phyloP scores from a whole-genome alignment of 35 echinoderm and acorn worm species.

The Ophioderma brevispina region DNA sequence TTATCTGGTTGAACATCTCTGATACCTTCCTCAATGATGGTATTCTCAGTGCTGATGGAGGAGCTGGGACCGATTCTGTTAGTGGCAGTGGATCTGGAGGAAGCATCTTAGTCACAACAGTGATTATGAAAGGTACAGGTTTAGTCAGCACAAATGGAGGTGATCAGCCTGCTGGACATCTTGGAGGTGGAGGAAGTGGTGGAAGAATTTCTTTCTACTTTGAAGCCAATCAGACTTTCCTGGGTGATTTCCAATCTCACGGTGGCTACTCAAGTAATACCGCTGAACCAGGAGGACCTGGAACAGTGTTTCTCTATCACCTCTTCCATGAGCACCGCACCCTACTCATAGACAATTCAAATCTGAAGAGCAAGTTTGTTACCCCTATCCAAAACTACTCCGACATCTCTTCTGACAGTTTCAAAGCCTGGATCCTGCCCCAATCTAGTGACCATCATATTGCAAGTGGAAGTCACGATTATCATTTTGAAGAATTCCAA shows the following conservation, averaged over 20 bases:
- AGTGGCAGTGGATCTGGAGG: constrained; percentile 82
- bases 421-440: constrained; percentile 91
- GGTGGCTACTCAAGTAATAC: constrained; percentile 39
- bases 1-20: constrained; percentile 73
- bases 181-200: constrained; percentile 68
- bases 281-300: constrained; percentile 63
- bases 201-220: constrained; percentile 87
- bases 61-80: neutral
- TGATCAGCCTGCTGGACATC: neutral
- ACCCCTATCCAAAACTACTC: constrained; percentile 26
- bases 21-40: constrained; percentile 69
- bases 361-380: constrained; percentile 41
- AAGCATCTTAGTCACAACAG: constrained; percentile 53
- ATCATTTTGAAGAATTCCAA: constrained; percentile 93
- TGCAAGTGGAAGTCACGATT: constrained; percentile 73
- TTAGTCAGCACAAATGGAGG: constrained; percentile 69
- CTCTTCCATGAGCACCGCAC: constrained; percentile 80
- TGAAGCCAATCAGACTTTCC: constrained; percentile 65
- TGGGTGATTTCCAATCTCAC: constrained; percentile 62
- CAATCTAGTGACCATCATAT: constrained; percentile 81
- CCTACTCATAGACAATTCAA: constrained; percentile 76
- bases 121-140: constrained; percentile 59
- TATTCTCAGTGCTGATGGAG: constrained; percentile 80
- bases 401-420: constrained; percentile 77
- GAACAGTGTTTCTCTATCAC: constrained; percentile 88